These are phyloP conservation scores for Eueides isabella DNA, from an alignment of 1,140 invertebrate genomes.

Conservation along the genomic window DNA sequence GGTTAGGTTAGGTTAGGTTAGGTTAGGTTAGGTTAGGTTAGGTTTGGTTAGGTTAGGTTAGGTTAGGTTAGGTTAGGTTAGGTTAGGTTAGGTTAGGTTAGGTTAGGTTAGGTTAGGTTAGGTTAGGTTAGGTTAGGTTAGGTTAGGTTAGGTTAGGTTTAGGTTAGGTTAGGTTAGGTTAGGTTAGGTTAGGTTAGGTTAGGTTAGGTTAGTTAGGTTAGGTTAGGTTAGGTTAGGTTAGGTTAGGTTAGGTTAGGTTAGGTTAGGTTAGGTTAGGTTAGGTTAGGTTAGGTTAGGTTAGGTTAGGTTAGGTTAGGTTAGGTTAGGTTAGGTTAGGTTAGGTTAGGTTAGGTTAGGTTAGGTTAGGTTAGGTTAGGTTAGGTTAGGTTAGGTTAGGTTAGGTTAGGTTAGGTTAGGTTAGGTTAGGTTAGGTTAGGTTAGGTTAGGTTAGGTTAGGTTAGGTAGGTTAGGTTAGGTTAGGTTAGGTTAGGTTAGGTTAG, in stretches of 20 bases:
- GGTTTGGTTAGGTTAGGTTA: constrained; percentile 38
- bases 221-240: background rate
- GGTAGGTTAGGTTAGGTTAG: no score
- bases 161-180: constrained; percentile 45
- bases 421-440: constrained; percentile 5
- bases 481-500: background rate
- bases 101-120: constrained; percentile 18
- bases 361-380: constrained; percentile 15
- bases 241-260: constrained; percentile 10
- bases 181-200: constrained; percentile 46
- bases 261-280: constrained; percentile 16
- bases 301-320: constrained; percentile 14
- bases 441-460: constrained; percentile 12
- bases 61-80: constrained; percentile 43
- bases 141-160: no score
- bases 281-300: constrained; percentile 18
- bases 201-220: constrained; percentile 42
- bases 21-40: constrained; percentile 32
- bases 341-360: constrained; percentile 15
- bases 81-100: constrained; percentile 21
- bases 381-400: constrained; percentile 2
- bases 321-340: constrained; percentile 2
- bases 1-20: constrained; percentile 31
- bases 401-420: background rate
- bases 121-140: constrained; percentile 47